These are phyloP conservation scores for Polypedilum pembai DNA, from an alignment of 1,140 invertebrate genomes.

Conservation along the genomic window DNA sequence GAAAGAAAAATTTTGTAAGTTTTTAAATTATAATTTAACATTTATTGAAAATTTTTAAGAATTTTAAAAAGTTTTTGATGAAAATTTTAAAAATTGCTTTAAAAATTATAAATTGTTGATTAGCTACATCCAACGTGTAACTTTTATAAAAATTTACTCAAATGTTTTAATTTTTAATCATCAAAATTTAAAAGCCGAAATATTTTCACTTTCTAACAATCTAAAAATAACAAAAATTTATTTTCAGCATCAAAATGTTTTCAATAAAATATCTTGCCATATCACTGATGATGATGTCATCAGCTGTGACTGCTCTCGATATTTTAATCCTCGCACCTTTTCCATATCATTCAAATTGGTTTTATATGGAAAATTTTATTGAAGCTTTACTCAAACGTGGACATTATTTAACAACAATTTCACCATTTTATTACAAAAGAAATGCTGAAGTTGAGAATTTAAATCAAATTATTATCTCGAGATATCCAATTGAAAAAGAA, in stretches of 20 bases:
- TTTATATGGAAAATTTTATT: slow-evolving; percentile 48
- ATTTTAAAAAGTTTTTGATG: neutral
- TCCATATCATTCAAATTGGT: slow-evolving; percentile 45
- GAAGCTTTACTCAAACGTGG: slow-evolving; percentile 49
- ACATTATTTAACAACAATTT: slow-evolving; percentile 54
- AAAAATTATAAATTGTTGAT: too few species aligned
- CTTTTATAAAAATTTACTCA: too few species aligned
- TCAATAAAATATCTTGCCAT: neutral
- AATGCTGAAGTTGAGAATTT: slow-evolving; percentile 41
- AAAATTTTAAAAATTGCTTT: neutral
- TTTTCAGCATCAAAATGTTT: neutral
- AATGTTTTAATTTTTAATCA: too few species aligned
- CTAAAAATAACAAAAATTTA: too few species aligned
- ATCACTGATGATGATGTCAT: slow-evolving; percentile 1
- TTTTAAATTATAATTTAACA: too few species aligned
- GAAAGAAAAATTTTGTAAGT: too few species aligned
- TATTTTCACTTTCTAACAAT: too few species aligned
- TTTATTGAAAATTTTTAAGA: too few species aligned
- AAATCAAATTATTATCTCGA: slow-evolving; percentile 43
- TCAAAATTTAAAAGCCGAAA: too few species aligned
- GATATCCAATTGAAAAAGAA: neutral
- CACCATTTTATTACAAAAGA: slow-evolving; percentile 42
- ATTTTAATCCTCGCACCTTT: slow-evolving; percentile 42
- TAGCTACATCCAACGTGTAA: too few species aligned
- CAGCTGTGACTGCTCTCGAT: slow-evolving; percentile 31